Base-by-base conservation (phyloP, 1,140 invertebrate species). In the Heliconius congener region DNA sequence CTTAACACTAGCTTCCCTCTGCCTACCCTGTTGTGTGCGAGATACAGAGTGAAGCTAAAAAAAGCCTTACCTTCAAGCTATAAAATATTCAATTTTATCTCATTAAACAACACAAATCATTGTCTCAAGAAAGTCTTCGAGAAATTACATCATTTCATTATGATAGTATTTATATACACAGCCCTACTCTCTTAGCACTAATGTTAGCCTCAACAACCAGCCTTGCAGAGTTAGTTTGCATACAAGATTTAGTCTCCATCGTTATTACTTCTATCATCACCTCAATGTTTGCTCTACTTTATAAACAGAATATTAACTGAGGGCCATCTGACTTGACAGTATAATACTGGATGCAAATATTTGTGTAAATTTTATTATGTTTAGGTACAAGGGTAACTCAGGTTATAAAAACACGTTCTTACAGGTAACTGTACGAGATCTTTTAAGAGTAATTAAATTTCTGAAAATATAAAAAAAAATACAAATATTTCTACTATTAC, bases 191-290 rank as follows among this genome's bases (percentile, higher is more conserved):
- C 74, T 78, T 74, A 71, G 52, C 8, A 55, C 39, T 37, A 34
- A 70, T 74, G 77, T 74, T 74, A 70, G 57, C 74, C 55, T 52
- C 57, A 55, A 74, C 72, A 74, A 74, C 72, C 70, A 74, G 72
- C 77, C 77, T 23, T 34, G 77, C 72, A 81, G 73, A 78, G 66
- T 77, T 71, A 81, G 72, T 81, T 75, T 77, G 66, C 80, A 78
- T 81, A 78, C 74, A 81, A 78, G 80, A 81, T 81, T 81, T 77
- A 76, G 79, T 80, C 60, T 77, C 72, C 81, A 16, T 39, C 78
- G 60, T 81, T 80, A 81, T 81, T 84, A 79, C 74, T 78, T 71
- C 74, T 23, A 82, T 79, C 77, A 77, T 81, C 76, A 81, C 77
- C 77, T 81, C 76, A 81, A 81, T 77, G 74, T 81, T 81, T 81